Conservation (phyloP, 2,888 invertebrate genomes). For the Eutolmus rufibarbis region DNA sequence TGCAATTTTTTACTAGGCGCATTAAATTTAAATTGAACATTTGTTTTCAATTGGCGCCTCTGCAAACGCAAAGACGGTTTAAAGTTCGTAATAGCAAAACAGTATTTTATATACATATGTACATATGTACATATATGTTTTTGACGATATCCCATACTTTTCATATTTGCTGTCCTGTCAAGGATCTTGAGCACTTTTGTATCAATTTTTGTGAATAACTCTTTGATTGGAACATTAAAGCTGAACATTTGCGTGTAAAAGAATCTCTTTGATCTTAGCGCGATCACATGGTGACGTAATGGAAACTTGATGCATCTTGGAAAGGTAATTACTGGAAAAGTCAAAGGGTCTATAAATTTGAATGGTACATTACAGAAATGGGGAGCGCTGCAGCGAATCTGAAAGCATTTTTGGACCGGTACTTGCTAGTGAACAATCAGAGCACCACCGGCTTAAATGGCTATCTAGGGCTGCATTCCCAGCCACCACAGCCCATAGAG, state of each 20-base stretch:
- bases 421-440: background rate
- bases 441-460: background rate
- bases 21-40: no score
- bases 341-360: background rate
- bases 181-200: no score
- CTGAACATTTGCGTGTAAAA: background rate
- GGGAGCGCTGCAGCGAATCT: background rate
- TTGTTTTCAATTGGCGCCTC: no score
- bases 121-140: no score
- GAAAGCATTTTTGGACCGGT: background rate
- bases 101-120: no score
- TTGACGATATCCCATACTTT: no score
- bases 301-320: background rate
- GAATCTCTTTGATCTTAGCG: background rate
- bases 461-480: background rate
- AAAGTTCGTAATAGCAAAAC: no score
- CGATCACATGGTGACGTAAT: background rate
- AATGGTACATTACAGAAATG: background rate
- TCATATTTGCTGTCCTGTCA: no score
- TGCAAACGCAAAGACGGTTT: no score
- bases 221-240: no score
- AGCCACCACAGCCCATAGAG: background rate
- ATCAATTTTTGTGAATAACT: no score
- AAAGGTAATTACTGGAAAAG: background rate
- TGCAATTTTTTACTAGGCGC: no score